Percentiles rank a stretch among this genome's conserved stretches.
These are phyloP conservation scores for Chionomys nivalis DNA, from an alignment of 2,113 vertebrate species.

Conservation along the genomic window DNA sequence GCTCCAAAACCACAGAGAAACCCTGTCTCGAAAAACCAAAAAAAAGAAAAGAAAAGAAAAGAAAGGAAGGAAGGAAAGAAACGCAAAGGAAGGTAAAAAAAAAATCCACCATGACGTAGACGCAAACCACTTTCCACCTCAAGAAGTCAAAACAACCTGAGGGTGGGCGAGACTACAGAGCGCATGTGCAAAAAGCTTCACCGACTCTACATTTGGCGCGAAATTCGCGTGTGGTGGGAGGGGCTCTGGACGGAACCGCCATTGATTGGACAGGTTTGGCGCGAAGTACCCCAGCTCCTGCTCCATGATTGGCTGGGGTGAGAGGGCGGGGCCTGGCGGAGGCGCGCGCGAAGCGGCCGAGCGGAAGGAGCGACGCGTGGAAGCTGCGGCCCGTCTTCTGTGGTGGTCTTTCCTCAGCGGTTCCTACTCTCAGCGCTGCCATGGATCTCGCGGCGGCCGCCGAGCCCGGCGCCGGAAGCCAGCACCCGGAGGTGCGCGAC, in stretches of 20 bases:
- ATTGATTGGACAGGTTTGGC: conserved; percentile 86
- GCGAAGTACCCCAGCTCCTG: conserved; percentile 84
- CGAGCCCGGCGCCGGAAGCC: conserved; percentile 83
- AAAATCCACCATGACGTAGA: neutral
- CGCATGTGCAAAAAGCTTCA: conserved; percentile 51
- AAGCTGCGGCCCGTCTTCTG: neutral
- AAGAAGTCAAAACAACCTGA: accelerated
- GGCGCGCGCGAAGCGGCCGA: conserved; percentile 8
- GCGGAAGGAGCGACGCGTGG: neutral
- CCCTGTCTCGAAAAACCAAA: no score
- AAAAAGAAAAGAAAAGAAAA: no score
- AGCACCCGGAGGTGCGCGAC: conserved; percentile 91
- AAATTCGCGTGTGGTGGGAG: conserved; percentile 84
- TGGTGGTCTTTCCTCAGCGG: accelerated
- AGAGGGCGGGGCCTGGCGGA: neutral
- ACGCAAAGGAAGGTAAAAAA: neutral
- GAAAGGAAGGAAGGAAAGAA: no score
- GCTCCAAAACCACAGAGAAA: no score
- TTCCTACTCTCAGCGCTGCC: neutral
- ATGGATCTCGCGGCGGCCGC: conserved; percentile 83
- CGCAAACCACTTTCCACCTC: accelerated
- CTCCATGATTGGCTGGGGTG: conserved; percentile 21
- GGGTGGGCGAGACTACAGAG: accelerated
- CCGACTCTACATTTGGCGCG: conserved; percentile 80
- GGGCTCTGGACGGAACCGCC: conserved; percentile 25